Evolutionary conservation across 2,113 vertebrate genomes (phyloP), one percentile per base, ranked within the genome.

Genomic region (Gymnarchus niloticus): DNA sequence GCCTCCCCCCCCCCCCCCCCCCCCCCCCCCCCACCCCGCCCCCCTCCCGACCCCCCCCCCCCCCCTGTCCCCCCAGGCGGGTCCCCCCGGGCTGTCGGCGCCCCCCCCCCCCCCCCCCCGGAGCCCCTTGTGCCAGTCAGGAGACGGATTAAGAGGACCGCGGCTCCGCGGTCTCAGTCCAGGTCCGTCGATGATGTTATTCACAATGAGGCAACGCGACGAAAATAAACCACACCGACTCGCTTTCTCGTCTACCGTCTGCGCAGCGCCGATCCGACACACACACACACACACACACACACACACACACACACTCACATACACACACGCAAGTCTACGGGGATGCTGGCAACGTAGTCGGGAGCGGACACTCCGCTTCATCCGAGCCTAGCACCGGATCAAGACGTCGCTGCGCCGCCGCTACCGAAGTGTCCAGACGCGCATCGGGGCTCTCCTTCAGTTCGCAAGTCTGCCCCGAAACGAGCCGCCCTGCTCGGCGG

Each of bases 261-360:
- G 89, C 89, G 89, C 90, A 89, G 86, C 76, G 85, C 77, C 56
- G 78, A 87, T 59, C 87, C 89, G 85, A 41, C 33, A 33, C 61
- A 85, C 85, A 85, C 87, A 86, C 89, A 92, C 89, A 91, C 91
- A 89, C 90, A 85, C 87, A 87, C 90, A 87, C 83, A 88, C 87
- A 84, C 87, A 88, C 89, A 82, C 88, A 89, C 91, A 89, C 89
- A 91, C 91, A 89, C 90, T 85, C 87, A 87, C 90, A 87, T 81
- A 88, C 87, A 84, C 87, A 88, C 89, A 82, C 88, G 89, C 91
- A 89, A 85, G 82, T 81, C 82, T 85, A 81, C 85, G 56, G 65
- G 61, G 59, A 86, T 65, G 85, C 85, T 82, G 61, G 89, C 90
- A 87, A 73, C 90, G 56, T 87, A 88, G 85, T 37, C 80, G 69